Evolutionary conservation across 1,140 invertebrate genomes (phyloP).

Genomic region (Conus betulinus): DNA sequence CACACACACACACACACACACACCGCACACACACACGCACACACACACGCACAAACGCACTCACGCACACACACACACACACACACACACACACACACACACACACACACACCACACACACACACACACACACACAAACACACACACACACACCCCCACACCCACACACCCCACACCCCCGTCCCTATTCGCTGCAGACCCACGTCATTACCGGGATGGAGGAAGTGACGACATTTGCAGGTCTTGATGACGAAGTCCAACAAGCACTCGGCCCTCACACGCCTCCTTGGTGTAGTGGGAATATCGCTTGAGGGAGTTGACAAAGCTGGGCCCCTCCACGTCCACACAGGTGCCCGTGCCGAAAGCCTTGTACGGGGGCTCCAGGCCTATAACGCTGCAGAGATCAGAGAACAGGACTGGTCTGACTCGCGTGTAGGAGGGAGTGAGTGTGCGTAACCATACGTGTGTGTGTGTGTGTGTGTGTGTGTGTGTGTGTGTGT

Average conservation of each 20-base stretch:
- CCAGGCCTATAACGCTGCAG: constrained; percentile 45
- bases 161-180: neutral
- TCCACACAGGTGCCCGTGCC: constrained; percentile 47
- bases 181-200: no score
- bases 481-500: neutral
- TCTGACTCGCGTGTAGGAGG: neutral
- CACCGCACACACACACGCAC: neutral
- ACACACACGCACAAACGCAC: neutral
- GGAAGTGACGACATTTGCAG: constrained; percentile 51
- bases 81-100: no score
- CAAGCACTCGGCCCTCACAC: constrained; percentile 51
- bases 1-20: no score
- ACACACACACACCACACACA: no score
- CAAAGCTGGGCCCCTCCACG: constrained; percentile 22
- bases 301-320: constrained; percentile 42
- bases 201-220: constrained; percentile 42
- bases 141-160: neutral
- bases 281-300: constrained; percentile 48
- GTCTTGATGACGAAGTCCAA: constrained; percentile 46
- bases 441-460: neutral
- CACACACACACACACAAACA: no score
- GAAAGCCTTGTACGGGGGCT: constrained; percentile 47
- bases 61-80: no score
- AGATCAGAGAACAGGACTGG: neutral
- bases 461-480: neutral